A percentile compares a stretch with the other conserved stretches of the same genome.
Evolutionary conservation across 2,888 invertebrate species (phyloP).

Genomic region (Entomobrya multifasciata): DNA sequence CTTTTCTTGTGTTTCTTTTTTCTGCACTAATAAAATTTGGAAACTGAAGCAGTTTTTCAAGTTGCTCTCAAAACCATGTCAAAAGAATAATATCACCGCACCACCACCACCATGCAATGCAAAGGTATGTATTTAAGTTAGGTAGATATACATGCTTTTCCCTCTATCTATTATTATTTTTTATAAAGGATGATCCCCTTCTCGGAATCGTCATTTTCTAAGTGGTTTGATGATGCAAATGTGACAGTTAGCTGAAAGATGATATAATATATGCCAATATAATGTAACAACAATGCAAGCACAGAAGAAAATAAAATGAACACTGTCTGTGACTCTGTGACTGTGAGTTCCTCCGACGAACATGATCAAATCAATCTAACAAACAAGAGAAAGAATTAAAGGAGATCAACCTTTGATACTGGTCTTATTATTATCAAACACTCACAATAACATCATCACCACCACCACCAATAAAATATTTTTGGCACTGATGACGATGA

Average conservation of each 20-base stretch:
- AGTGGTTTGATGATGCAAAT: constrained; percentile 51
- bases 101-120: too few relatives aligned
- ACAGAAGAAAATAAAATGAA: background rate
- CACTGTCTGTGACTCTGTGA: background rate
- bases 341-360: background rate
- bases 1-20: constrained; percentile 8
- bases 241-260: constrained; percentile 66
- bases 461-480: constrained; percentile 36
- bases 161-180: too few relatives aligned
- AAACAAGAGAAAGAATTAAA: background rate
- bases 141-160: constrained; percentile 12
- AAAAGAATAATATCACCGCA: background rate
- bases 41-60: constrained; percentile 56
- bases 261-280: constrained; percentile 46
- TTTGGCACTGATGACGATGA: constrained; percentile 31
- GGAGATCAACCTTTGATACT: background rate
- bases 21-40: constrained; percentile 48
- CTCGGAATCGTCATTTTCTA: background rate
- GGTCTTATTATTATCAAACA: constrained; percentile 22
- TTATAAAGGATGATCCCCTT: too few relatives aligned
- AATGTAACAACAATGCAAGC: constrained; percentile 35
- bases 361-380: too few relatives aligned
- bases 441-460: background rate
- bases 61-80: constrained; percentile 20
- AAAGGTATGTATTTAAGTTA: background rate